phyloP scores from a whole-genome alignment of 2,888 invertebrate genomes.

The Scaptomyza polygonia region DNA sequence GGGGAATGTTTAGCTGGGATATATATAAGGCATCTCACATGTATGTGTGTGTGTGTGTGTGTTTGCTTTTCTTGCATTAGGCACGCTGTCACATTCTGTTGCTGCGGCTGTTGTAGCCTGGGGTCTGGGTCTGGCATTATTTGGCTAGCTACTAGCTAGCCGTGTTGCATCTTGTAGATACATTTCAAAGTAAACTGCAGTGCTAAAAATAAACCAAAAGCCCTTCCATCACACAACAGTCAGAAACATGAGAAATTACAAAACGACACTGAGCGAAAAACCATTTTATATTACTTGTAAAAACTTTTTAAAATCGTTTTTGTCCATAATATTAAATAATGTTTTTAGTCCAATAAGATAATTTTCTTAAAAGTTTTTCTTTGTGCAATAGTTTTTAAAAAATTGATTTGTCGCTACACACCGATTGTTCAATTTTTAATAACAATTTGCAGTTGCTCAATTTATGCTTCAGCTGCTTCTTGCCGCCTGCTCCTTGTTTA shows the following conservation, averaged over 20 bases:
- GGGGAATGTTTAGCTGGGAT: constrained; percentile 36
- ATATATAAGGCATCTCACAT: background rate
- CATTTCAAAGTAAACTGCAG: constrained; percentile 72
- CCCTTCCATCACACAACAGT: constrained; percentile 68
- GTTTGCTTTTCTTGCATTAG: constrained; percentile 62
- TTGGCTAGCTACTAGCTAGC: constrained; percentile 34
- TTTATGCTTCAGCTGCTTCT: constrained; percentile 31
- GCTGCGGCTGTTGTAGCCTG: constrained; percentile 17
- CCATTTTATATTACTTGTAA: background rate
- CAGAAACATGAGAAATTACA: constrained; percentile 31
- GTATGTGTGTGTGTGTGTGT: constrained; percentile 24
- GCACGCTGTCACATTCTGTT: constrained; percentile 50
- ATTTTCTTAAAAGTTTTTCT: background rate
- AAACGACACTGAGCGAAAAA: constrained; percentile 14
- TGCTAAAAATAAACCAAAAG: constrained; percentile 68
- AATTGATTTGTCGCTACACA: background rate
- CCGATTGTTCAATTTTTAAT: constrained; percentile 60
- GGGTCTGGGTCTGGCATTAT: constrained; percentile 34
- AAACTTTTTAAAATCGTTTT: background rate
- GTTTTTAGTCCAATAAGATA: background rate
- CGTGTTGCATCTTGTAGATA: constrained; percentile 59
- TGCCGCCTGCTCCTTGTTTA: constrained; percentile 8
- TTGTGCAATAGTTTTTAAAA: background rate
- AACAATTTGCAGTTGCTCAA: constrained; percentile 55
- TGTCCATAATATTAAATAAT: too few species aligned